Conservation (phyloP, 2,797 vertebrate species). For the Hydrolagus colliei region DNA sequence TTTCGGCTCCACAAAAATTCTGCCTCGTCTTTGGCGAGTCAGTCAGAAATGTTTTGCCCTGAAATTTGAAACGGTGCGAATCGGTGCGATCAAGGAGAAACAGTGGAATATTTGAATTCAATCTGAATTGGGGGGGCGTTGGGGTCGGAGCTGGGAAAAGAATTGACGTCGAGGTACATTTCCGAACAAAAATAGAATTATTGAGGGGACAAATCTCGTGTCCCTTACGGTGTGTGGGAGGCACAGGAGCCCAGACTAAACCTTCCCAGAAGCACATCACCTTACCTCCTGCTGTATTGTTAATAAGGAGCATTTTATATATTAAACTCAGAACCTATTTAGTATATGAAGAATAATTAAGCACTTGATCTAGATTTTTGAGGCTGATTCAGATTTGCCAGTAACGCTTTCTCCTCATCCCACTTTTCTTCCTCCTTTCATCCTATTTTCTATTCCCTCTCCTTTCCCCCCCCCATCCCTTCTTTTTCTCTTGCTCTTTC, state of each 20-base stretch:
- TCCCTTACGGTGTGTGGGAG: too few relatives aligned
- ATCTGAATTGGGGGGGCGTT: too few relatives aligned
- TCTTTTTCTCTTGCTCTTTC: not conserved
- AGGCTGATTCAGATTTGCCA: not conserved
- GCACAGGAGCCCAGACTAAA: not conserved
- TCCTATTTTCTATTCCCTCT: too few relatives aligned
- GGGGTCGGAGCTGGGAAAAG: too few relatives aligned
- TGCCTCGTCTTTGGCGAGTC: too few relatives aligned
- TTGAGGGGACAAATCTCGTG: not conserved
- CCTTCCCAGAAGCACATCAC: slow-evolving; percentile 12
- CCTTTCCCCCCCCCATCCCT: not conserved
- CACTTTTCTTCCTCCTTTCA: not conserved
- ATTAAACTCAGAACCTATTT: slow-evolving; percentile 31
- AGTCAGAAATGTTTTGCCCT: too few relatives aligned
- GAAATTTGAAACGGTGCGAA: too few relatives aligned
- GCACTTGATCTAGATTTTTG: slow-evolving; percentile 23
- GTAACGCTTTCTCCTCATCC: not conserved
- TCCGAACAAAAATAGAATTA: not conserved
- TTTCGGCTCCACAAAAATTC: too few relatives aligned
- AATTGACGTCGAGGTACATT: too few relatives aligned
- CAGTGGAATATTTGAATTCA: too few relatives aligned
- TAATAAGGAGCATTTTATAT: slow-evolving; percentile 22
- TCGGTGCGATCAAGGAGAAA: too few relatives aligned
- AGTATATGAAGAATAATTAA: slow-evolving; percentile 26
- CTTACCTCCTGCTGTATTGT: slow-evolving; percentile 20